Conservation (phyloP, 1,140 invertebrate species). For the Liolophura sinensis region DNA sequence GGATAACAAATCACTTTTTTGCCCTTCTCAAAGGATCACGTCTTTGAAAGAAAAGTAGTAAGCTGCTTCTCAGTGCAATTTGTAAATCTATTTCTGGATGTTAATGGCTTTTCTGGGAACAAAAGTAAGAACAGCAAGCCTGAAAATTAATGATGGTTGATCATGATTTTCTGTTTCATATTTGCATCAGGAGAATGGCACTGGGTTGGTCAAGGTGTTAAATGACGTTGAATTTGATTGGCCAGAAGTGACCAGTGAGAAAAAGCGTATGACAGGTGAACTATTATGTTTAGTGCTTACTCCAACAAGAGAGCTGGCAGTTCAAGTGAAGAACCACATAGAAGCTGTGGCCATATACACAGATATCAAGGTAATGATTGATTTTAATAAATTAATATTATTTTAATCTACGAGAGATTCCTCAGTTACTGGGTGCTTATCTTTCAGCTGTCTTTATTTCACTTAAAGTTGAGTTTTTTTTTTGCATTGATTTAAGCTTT, state of each 20-base stretch:
- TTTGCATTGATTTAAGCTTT: no score
- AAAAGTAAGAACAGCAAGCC: no score
- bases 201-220: slow-evolving; percentile 64
- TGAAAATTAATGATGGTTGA: not conserved
- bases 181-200: slow-evolving; percentile 25
- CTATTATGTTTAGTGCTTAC: slow-evolving; percentile 79
- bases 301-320: slow-evolving; percentile 92
- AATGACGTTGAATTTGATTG: slow-evolving; percentile 64
- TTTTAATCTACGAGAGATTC: not conserved
- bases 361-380: slow-evolving; percentile 64
- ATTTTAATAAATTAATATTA: not conserved
- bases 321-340: slow-evolving; percentile 90
- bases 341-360: slow-evolving; percentile 80
- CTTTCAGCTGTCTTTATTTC: no score
- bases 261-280: not conserved
- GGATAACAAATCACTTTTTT: no score
- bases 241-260: slow-evolving; percentile 44
- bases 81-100: no score
- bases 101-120: no score
- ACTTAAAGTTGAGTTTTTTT: no score
- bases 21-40: no score
- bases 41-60: no score
- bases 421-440: no score
- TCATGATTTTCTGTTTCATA: slow-evolving; percentile 8
- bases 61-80: no score